Base-by-base conservation (phyloP, 2,113 vertebrate species). In the Rhombomys opimus region DNA sequence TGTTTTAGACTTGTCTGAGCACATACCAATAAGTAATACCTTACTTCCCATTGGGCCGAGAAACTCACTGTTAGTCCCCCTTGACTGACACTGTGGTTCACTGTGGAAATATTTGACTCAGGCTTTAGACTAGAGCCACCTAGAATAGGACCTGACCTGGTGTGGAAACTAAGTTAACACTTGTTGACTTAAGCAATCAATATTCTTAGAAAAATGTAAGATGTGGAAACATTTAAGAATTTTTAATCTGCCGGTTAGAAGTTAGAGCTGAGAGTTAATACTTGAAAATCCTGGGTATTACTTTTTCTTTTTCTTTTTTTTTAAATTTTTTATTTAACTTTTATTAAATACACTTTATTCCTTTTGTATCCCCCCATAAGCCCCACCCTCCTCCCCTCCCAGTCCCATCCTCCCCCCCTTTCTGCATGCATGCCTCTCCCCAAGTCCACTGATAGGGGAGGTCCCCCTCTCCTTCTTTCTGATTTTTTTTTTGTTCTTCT, bases 11-110 rank as follows among this genome's bases (percentile, higher is more conserved):
- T 85, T 22, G 35, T 78, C 41, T 57, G n/a, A 82, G 6, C 54
- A 95, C 46, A 57, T 86, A 87, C 22, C 87, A 92, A 65, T 15
- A 78, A 35, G 20, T 94, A 77, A 61, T 46, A 65, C 72, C 57
- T 89, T 61, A 23, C 8, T 57, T 65, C 27, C 30, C 72, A 35
- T 25, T 89, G 59, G 46, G 14, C 52, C 63, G n/a, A 73, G 59
- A n/a, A 78, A 72, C 32, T 72, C 52, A 84, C 38, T 92, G 23
- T 82, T 38, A 70, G 59, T 59, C 6, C 6, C 9, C 25, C 17
- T 61, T 32, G 23, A 52, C 22, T 46, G 65, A 78, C 54, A 61
- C 50, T 76, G 73, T 68, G 20, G 67, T 77, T 90, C 14, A 14
- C 14, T 70, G 54, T 38, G n/a, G 46, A 75, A 52, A 11, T n/a